A percentile compares a stretch with the other conserved stretches of the same genome.
These are phyloP conservation scores for Seriola quinqueradiata DNA, from an alignment of 2,113 vertebrate species.

Conservation along the genomic window DNA sequence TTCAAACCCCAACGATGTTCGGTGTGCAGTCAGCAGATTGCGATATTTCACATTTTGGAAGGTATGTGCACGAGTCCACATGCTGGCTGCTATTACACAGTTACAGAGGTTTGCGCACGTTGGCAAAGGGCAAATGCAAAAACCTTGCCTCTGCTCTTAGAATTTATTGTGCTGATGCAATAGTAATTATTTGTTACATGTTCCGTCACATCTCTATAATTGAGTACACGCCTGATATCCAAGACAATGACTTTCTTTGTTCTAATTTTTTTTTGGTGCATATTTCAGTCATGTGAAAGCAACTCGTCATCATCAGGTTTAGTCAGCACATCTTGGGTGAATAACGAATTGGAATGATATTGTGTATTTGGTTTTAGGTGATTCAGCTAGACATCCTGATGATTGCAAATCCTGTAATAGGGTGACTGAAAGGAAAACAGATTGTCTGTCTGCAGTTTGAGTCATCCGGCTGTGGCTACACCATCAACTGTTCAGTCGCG, in stretches of 20 bases:
- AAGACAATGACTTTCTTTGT: background rate
- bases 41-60: no score
- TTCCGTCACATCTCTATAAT: no score
- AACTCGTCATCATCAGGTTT: background rate
- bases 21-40: no score
- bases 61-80: no score
- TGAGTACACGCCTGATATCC: background rate
- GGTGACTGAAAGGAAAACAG: background rate
- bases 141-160: no score
- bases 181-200: background rate
- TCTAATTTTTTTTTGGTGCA: background rate
- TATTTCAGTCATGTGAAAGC: background rate
- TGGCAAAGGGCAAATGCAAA: no score
- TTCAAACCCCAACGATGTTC: no score
- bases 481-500: background rate
- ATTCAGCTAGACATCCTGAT: background rate
- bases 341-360: background rate
- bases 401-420: background rate
- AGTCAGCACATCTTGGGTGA: conserved; percentile 5
- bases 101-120: no score
- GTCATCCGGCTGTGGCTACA: background rate
- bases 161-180: background rate
- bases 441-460: background rate
- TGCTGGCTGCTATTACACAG: no score
- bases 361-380: background rate